Percentiles rank a stretch among this genome's conserved stretches.
phyloP scores from a whole-genome alignment of 2,888 invertebrate genomes.

The Catocala nupta region DNA sequence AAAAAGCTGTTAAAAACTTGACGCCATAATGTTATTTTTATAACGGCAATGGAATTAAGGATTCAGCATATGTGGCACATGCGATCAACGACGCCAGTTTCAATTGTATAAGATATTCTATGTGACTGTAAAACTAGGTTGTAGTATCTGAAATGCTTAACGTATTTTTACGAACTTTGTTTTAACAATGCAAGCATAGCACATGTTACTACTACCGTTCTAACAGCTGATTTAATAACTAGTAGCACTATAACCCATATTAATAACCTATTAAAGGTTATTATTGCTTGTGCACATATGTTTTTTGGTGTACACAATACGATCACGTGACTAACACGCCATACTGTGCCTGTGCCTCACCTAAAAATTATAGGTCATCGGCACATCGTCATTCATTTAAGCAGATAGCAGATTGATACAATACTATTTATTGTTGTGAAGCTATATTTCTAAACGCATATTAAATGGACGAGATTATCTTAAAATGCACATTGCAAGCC shows the following conservation, averaged over 20 bases:
- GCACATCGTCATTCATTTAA: constrained; percentile 31
- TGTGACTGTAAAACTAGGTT: neutral
- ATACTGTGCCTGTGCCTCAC: constrained; percentile 13
- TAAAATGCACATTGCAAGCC: constrained; percentile 35
- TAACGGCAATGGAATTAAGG: constrained; percentile 7
- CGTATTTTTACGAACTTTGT: no score
- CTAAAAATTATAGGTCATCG: constrained; percentile 42
- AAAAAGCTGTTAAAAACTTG: constrained; percentile 16
- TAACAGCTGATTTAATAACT: constrained; percentile 34
- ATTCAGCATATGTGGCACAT: constrained; percentile 7
- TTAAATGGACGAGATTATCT: constrained; percentile 37
- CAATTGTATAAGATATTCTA: neutral
- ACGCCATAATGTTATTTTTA: constrained; percentile 13
- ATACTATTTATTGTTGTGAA: constrained; percentile 14
- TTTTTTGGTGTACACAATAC: constrained; percentile 24
- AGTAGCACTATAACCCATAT: constrained; percentile 21
- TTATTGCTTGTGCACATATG: constrained; percentile 26
- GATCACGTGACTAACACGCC: constrained; percentile 48
- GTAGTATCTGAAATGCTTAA: neutral
- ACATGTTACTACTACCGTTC: neutral
- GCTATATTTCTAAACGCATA: constrained; percentile 25
- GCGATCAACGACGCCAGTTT: neutral
- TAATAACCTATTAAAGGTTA: constrained; percentile 21
- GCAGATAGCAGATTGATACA: constrained; percentile 30
- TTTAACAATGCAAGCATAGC: no score